These are phyloP conservation scores for Heliocidaris tuberculata DNA, from an alignment of 35 echinoderm and acorn worm species.

Conservation along the genomic window DNA sequence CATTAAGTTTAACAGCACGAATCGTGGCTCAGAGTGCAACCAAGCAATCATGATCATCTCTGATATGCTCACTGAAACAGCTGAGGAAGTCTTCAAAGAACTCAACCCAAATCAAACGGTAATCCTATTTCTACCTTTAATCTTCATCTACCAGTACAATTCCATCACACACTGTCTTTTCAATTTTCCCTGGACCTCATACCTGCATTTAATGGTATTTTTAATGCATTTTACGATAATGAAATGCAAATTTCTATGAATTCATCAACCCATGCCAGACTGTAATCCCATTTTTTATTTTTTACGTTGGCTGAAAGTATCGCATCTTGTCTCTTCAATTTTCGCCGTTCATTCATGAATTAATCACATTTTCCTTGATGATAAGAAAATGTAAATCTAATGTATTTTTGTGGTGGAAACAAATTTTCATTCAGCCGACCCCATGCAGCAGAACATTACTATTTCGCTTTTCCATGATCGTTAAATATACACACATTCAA, in stretches of 20 bases:
- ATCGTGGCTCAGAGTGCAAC: constrained; percentile 61
- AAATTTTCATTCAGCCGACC: no score
- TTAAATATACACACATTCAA: background rate
- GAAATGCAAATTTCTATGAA: no score
- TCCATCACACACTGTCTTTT: background rate
- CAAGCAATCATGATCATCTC: constrained; percentile 84
- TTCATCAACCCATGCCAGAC: no score
- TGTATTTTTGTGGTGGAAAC: no score
- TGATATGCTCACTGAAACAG: constrained; percentile 57
- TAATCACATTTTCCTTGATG: no score
- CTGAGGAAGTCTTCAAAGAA: constrained; percentile 64
- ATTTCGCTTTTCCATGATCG: background rate
- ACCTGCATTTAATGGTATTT: no score
- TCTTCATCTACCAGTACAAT: background rate
- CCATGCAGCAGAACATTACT: background rate
- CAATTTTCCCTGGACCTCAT: background rate
- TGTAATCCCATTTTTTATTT: no score
- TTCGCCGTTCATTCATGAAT: no score
- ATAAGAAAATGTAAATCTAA: no score
- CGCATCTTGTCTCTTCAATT: no score
- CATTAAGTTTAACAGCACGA: constrained; percentile 66
- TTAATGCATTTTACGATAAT: no score
- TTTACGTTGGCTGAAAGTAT: no score
- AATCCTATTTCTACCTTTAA: background rate
- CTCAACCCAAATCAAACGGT: constrained; percentile 72